A percentile compares a stretch with the other conserved stretches of the same genome.
Conservation (phyloP, 2,797 vertebrate genomes). For the Sebastes reedi region DNA sequence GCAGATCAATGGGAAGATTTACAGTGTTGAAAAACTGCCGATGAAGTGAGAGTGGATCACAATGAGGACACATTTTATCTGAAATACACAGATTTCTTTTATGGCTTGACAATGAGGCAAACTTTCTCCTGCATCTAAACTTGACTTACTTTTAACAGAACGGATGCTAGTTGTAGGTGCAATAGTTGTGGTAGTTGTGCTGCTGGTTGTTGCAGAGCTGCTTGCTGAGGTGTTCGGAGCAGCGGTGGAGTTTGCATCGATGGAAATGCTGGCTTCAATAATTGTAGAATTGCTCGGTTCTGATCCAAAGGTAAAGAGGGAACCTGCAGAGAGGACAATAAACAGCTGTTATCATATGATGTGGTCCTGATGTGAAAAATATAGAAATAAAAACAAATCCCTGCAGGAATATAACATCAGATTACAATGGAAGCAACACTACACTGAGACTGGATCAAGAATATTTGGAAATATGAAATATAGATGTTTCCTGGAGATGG, state of each 20-base stretch:
- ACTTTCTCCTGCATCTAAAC: background rate
- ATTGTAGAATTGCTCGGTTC: conserved; percentile 71
- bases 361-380: background rate
- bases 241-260: conserved; percentile 36
- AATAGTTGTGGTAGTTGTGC: conserved; percentile 20
- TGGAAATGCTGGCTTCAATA: conserved; percentile 40
- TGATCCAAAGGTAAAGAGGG: conserved; percentile 77
- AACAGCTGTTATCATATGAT: background rate
- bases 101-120: background rate
- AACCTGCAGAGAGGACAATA: conserved; percentile 58
- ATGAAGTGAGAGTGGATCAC: conserved; percentile 2
- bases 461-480: background rate
- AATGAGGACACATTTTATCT: background rate
- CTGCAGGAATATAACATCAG: background rate
- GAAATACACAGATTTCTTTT: background rate
- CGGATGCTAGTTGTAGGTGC: conserved; percentile 25
- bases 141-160: conserved; percentile 73
- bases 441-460: background rate
- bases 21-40: conserved; percentile 9
- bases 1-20: conserved; percentile 35
- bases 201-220: conserved; percentile 8
- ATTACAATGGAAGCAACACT: background rate
- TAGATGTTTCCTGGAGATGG: background rate
- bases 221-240: conserved; percentile 28
- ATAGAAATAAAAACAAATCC: background rate